These are phyloP conservation scores for Kryptolebias ocellatus DNA, from an alignment of 2,797 vertebrate species.

Conservation along the genomic window DNA sequence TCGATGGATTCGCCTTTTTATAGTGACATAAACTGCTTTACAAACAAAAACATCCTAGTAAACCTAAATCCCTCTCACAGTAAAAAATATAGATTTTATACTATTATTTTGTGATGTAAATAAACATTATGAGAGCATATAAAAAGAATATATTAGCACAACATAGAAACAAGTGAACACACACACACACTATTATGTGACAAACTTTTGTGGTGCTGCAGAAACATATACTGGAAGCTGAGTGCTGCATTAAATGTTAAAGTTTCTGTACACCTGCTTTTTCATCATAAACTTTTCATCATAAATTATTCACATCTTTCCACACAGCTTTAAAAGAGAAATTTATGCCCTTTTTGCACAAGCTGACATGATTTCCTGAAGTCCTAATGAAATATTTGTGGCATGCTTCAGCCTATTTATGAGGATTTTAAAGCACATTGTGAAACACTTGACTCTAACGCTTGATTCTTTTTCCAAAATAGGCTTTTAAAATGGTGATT, in stretches of 20 bases:
- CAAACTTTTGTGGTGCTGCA: neutral
- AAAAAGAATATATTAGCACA: no score
- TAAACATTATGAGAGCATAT: no score
- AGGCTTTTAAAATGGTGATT: neutral
- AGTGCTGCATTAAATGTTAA: constrained; percentile 8
- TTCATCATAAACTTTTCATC: neutral
- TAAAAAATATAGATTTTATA: no score
- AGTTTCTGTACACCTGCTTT: neutral
- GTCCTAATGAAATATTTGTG: neutral
- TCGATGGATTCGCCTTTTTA: no score
- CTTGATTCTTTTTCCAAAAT: neutral
- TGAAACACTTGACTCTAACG: neutral
- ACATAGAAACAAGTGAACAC: neutral
- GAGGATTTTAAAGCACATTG: neutral
- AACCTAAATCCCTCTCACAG: no score
- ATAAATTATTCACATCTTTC: constrained; percentile 13
- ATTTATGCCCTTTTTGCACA: neutral
- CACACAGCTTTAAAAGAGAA: no score
- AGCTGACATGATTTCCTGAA: neutral
- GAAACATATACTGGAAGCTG: neutral
- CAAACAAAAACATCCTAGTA: neutral
- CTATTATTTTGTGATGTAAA: no score
- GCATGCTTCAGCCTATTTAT: neutral
- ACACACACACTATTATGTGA: neutral
- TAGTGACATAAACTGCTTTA: no score